Evolutionary conservation across 2,888 invertebrate genomes (phyloP).

Genomic region (Ornithoptera alexandrae): DNA sequence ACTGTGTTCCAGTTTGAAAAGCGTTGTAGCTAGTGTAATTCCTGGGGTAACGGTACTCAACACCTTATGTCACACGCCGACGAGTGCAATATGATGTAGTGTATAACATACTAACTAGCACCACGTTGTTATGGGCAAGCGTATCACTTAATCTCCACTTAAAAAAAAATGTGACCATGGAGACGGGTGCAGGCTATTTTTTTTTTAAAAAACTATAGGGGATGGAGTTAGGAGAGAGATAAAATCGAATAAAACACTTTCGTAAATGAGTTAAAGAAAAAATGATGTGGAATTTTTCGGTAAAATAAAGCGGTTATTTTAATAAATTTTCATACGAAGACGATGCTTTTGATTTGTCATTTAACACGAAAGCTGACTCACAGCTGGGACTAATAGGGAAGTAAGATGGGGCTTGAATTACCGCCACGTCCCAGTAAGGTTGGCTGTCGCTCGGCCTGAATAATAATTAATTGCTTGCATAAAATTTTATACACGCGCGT

Average conservation of each 20-base stretch:
- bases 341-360: slow-evolving; percentile 41
- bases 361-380: slow-evolving; percentile 41
- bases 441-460: slow-evolving; percentile 52
- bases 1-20: no score
- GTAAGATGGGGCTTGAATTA: slow-evolving; percentile 35
- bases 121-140: no score
- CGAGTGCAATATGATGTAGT: no score
- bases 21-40: no score
- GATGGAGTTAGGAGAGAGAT: no score
- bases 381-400: slow-evolving; percentile 48
- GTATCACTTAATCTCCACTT: no score
- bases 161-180: no score
- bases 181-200: no score
- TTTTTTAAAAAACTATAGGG: no score
- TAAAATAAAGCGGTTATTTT: slow-evolving; percentile 27
- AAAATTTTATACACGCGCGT: slow-evolving; percentile 15
- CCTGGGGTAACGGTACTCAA: no score
- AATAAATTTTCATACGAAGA: slow-evolving; percentile 31
- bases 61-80: no score
- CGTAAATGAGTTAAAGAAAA: background rate
- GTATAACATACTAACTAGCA: no score
- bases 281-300: background rate
- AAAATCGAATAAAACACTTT: background rate
- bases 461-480: slow-evolving; percentile 47
- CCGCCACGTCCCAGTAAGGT: slow-evolving; percentile 50